These are phyloP conservation scores for Sisyra terminalis DNA, from an alignment of 2,888 invertebrate genomes.

Conservation along the genomic window DNA sequence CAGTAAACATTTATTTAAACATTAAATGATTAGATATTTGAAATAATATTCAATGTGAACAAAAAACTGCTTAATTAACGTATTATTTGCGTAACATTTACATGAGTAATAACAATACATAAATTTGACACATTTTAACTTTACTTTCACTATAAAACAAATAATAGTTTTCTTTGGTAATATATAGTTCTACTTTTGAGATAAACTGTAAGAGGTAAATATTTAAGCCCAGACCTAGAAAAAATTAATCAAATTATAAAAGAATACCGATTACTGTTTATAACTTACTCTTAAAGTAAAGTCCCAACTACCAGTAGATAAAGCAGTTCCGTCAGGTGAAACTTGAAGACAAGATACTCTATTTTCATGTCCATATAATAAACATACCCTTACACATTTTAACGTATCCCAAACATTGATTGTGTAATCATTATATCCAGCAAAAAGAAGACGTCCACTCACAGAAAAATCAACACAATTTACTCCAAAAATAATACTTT, in stretches of 20 bases:
- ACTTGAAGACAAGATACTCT: constrained; percentile 82
- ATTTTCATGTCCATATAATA: constrained; percentile 93
- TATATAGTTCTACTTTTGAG: background rate
- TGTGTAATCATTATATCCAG: constrained; percentile 97
- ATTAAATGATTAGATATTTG: no score
- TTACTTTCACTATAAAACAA: background rate
- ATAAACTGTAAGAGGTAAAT: background rate
- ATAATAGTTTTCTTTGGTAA: constrained; percentile 2
- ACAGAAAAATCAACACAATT: constrained; percentile 97
- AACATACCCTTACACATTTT: constrained; percentile 77
- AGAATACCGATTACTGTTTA: background rate
- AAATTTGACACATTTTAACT: background rate
- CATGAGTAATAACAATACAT: constrained; percentile 4
- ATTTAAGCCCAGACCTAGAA: constrained; percentile 22
- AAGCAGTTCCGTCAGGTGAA: constrained; percentile 93
- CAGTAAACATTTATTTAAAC: no score
- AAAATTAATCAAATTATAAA: constrained; percentile 7
- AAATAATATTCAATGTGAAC: constrained; percentile 2
- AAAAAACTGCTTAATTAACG: background rate
- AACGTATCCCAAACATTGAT: constrained; percentile 98
- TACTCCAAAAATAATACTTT: constrained; percentile 93
- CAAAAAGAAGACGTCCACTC: constrained; percentile 87
- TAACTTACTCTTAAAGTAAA: constrained; percentile 60
- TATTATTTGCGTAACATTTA: no score
- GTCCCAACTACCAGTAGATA: constrained; percentile 97